Conservation (phyloP, 2,113 vertebrate genomes). For the Papio anubis region DNA sequence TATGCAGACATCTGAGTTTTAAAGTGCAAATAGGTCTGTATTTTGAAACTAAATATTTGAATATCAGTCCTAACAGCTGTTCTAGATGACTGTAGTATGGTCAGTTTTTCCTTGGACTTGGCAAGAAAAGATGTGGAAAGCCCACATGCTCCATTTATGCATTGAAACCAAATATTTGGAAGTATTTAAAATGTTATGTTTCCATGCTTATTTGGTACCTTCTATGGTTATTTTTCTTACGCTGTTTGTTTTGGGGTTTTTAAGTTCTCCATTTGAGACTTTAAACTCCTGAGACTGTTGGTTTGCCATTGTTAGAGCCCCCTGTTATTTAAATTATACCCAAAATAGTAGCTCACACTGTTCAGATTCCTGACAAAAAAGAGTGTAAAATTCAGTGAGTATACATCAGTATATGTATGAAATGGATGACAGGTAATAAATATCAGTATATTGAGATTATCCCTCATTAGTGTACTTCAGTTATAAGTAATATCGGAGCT, state of each 20-base stretch:
- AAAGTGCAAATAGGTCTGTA: constrained; percentile 62
- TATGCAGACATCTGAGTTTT: constrained; percentile 57
- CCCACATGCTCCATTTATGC: constrained; percentile 69
- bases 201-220: constrained; percentile 61
- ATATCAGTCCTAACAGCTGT: constrained; percentile 61
- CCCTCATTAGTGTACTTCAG: neutral
- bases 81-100: constrained; percentile 63
- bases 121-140: constrained; percentile 64
- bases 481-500: neutral
- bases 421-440: neutral
- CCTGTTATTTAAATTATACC: constrained; percentile 44
- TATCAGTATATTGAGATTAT: neutral
- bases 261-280: constrained; percentile 48
- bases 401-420: neutral
- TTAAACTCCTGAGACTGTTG: constrained; percentile 38
- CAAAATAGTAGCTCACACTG: constrained; percentile 2
- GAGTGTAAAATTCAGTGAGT: neutral
- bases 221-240: constrained; percentile 70
- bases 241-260: constrained; percentile 66
- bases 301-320: constrained; percentile 43
- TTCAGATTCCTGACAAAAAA: constrained; percentile 38
- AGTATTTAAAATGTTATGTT: constrained; percentile 66
- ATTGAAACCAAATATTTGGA: constrained; percentile 75
- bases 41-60: constrained; percentile 75
- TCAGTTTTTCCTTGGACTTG: constrained; percentile 66